These are phyloP conservation scores for Oeneis ivallda DNA, from an alignment of 2,888 invertebrate species.

Conservation along the genomic window DNA sequence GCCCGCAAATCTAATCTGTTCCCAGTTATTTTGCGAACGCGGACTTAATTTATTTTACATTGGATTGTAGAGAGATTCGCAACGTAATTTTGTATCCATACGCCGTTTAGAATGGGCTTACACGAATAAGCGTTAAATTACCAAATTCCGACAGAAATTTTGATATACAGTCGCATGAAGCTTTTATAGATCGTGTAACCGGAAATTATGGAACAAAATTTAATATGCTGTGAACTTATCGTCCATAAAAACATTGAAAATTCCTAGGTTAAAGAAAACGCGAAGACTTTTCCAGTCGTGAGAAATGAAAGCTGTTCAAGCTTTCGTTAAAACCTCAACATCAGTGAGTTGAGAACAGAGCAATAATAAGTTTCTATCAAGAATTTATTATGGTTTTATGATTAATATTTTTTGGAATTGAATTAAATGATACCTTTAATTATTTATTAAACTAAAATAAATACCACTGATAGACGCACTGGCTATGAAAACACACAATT, in stretches of 20 bases:
- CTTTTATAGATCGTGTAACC: conserved; percentile 18
- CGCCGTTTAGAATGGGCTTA: conserved; percentile 30
- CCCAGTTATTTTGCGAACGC: conserved; percentile 56
- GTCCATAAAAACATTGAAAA: not conserved
- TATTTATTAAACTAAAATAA: not conserved
- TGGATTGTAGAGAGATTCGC: conserved; percentile 35
- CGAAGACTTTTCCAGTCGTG: not conserved
- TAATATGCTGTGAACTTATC: not conserved
- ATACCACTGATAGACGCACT: not conserved
- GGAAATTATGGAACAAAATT: conserved; percentile 15
- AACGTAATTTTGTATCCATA: conserved; percentile 36
- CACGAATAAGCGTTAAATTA: conserved; percentile 37
- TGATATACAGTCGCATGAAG: conserved; percentile 8
- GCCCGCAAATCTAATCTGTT: conserved; percentile 59
- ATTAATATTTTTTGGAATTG: not conserved
- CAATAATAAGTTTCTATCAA: not conserved
- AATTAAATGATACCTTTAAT: too few relatives aligned
- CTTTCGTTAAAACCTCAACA: not conserved
- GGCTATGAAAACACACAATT: not conserved
- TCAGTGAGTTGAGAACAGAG: not conserved
- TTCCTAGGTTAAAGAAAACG: not conserved
- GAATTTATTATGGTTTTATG: not conserved
- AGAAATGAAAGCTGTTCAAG: not conserved
- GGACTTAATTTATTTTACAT: conserved; percentile 39
- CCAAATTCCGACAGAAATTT: conserved; percentile 22